Conservation (phyloP, 1,140 invertebrate genomes). For the Drosophila mauritiana region DNA sequence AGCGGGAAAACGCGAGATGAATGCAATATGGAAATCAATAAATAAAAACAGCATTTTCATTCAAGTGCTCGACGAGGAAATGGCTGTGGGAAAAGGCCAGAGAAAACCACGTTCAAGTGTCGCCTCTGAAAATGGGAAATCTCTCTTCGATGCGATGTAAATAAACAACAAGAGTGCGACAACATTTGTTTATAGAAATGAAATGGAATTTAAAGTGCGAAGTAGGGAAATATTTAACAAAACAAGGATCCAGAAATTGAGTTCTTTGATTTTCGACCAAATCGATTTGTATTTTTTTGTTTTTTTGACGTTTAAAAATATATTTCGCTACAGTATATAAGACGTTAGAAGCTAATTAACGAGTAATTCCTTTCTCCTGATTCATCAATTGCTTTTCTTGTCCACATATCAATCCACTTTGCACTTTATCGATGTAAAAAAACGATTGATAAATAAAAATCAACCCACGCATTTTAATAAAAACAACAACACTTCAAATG, state of each 20-base stretch:
- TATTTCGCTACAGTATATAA: too few species aligned
- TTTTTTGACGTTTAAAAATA: too few species aligned
- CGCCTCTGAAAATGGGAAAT: slow-evolving; percentile 4
- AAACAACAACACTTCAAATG: slow-evolving; percentile 32
- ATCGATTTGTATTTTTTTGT: too few species aligned
- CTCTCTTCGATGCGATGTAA: slow-evolving; percentile 1
- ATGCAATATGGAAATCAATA: slow-evolving; percentile 38
- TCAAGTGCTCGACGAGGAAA: slow-evolving; percentile 11
- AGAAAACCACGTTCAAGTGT: slow-evolving; percentile 17
- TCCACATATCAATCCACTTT: slow-evolving; percentile 2
- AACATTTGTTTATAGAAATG: slow-evolving; percentile 14
- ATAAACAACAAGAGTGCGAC: not conserved
- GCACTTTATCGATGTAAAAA: slow-evolving; percentile 21
- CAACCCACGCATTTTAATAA: slow-evolving; percentile 46
- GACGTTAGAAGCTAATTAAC: too few species aligned
- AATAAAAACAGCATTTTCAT: slow-evolving; percentile 27
- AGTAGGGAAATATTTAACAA: not conserved
- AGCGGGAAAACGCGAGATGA: slow-evolving; percentile 22
- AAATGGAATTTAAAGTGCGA: slow-evolving; percentile 6
- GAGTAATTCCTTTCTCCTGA: not conserved
- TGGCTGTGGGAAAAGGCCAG: slow-evolving; percentile 1
- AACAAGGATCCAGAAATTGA: not conserved
- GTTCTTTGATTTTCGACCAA: not conserved
- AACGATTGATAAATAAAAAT: slow-evolving; percentile 40
- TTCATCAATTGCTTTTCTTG: slow-evolving; percentile 14